Evolutionary conservation across 2,113 vertebrate genomes (phyloP).

Genomic region (Stigmatopora argus): DNA sequence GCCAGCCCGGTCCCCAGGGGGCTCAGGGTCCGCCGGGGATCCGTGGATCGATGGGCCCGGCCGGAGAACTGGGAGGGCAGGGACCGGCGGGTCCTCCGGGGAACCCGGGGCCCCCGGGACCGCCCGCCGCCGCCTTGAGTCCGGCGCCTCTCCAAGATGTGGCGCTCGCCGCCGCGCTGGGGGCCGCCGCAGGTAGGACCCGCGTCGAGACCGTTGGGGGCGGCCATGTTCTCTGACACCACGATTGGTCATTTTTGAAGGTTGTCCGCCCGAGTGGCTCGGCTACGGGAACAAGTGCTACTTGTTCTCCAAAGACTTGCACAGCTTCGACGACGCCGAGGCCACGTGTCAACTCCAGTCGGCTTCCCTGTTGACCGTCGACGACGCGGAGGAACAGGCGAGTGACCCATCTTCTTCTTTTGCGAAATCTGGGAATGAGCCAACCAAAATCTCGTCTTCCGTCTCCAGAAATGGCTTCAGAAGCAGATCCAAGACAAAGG

Average conservation of each 20-base stretch:
- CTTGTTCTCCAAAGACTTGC: conserved; percentile 80
- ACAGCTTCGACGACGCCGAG: conserved; percentile 81
- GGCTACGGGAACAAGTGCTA: conserved; percentile 85
- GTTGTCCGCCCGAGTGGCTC: conserved; percentile 80
- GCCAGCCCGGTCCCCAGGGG: conserved; percentile 79
- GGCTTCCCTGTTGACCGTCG: conserved; percentile 80
- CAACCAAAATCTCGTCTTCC: not conserved
- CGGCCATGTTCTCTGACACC: not conserved
- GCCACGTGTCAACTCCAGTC: conserved; percentile 73
- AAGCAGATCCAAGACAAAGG: conserved; percentile 76
- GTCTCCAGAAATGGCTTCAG: conserved; percentile 82
- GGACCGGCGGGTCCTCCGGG: no score
- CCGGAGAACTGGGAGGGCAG: conserved; percentile 74
- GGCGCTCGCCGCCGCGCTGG: conserved; percentile 44
- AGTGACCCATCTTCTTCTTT: not conserved
- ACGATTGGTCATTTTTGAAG: conserved; percentile 47
- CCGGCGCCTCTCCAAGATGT: conserved; percentile 74
- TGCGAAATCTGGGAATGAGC: no score
- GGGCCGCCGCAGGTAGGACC: conserved; percentile 46
- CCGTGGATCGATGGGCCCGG: conserved; percentile 78
- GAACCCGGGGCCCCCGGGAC: conserved; percentile 64
- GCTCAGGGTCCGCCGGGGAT: conserved; percentile 80
- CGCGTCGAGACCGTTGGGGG: not conserved
- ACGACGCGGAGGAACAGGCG: conserved; percentile 85
- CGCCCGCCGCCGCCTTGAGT: conserved; percentile 42